A percentile compares a stretch with the other conserved stretches of the same genome.
Conservation (phyloP, 1,140 invertebrate genomes). For the Capitella teleta region DNA sequence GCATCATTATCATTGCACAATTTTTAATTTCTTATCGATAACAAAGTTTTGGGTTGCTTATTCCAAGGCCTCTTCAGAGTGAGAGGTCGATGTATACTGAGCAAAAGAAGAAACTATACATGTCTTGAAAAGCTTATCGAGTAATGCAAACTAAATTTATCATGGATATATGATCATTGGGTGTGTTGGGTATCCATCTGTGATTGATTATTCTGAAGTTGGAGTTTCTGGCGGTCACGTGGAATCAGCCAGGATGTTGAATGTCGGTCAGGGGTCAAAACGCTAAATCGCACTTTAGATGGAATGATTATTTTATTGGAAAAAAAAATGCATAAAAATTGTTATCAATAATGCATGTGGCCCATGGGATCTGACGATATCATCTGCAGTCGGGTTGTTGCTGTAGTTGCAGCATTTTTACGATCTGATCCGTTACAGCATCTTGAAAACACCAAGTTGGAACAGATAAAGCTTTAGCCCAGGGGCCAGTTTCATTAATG, state of each 20-base stretch:
- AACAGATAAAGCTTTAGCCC: too few species aligned
- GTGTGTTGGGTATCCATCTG: too few species aligned
- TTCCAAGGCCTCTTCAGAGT: background rate
- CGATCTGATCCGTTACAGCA: background rate
- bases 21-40: conserved; percentile 8
- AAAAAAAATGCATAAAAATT: too few species aligned
- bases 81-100: background rate
- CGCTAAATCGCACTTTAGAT: too few species aligned
- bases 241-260: background rate
- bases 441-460: background rate
- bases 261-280: background rate
- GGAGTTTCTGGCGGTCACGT: too few species aligned
- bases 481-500: background rate
- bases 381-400: too few species aligned
- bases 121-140: background rate
- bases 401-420: background rate
- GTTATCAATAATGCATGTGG: too few species aligned
- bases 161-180: too few species aligned
- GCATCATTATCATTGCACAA: conserved; percentile 1
- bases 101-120: background rate
- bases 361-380: too few species aligned
- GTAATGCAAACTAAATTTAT: too few species aligned
- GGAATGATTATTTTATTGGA: too few species aligned
- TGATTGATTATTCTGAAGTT: too few species aligned
- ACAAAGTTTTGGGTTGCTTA: background rate